Evolutionary conservation across 2,888 invertebrate species (phyloP), one percentile per base, ranked within the genome.

Genomic region (Heliconius ethilla): DNA sequence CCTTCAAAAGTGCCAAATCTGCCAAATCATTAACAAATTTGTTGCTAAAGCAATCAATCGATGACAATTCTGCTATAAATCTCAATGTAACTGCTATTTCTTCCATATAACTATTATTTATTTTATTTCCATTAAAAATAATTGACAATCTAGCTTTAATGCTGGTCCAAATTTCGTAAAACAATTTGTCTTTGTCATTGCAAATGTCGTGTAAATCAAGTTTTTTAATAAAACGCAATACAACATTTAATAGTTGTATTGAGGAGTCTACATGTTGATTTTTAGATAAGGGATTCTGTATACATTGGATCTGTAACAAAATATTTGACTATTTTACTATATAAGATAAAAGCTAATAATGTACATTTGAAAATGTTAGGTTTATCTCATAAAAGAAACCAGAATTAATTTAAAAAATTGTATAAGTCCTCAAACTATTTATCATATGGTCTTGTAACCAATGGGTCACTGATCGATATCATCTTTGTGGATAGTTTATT

Each of bases 191-290:
- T 82, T 88, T 92, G 27, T 89, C 85, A 72, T 88, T 81, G 82
- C 92, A 93, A 27, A 91, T 84, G 0, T 86, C 75, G 77, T 94
- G 92, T 0, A 87, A 81, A 81, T 93, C 92, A 1, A 94, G 82
- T 80, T 92, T 94, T 45, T 93, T 94, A n/a, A 89, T 84, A 75
- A 94, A 87, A 3, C 94, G 83, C 1, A 94, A 78, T 0, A 86
- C 82, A 0, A 92, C 86, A 72, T 88, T 93, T 29, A 94, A 77
- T 0, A 94, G 85, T 76, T 92, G 90, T 3, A 92, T 82, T 0
- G 94, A 90, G 0, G 90, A 85, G 62, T 91, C 91, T 0, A 93
- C 82, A 80, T 93, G 89, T 29, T 88, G 90, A 0, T 82, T 79
- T 83, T 92, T 93, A 0, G 91, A 85, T 22, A 86, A 82, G 0